These are phyloP conservation scores for Serinus canaria DNA, from an alignment of 2,113 vertebrate species.

Conservation along the genomic window DNA sequence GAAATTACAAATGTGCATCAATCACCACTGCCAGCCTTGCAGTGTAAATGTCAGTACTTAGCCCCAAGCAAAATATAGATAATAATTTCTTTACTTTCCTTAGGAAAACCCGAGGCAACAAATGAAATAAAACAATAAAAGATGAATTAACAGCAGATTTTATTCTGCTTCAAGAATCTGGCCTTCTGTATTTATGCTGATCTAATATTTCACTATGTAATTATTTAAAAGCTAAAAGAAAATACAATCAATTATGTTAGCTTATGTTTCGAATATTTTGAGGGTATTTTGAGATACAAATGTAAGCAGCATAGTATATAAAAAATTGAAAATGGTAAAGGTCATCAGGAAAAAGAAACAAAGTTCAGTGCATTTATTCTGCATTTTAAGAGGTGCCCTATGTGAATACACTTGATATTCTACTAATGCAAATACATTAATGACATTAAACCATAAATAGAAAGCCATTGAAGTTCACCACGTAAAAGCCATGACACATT, in stretches of 20 bases:
- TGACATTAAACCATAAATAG: not conserved
- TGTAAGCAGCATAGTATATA: not conserved
- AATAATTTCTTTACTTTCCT: not conserved
- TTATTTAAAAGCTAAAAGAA: conserved; percentile 4
- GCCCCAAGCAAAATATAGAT: not conserved
- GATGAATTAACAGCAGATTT: not conserved
- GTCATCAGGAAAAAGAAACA: not conserved
- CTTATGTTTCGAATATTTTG: not conserved
- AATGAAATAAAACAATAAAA: not conserved
- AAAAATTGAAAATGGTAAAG: not conserved
- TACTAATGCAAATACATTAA: not conserved
- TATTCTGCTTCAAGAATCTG: not conserved
- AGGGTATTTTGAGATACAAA: not conserved
- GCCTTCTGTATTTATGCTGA: not conserved
- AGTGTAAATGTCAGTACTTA: not conserved
- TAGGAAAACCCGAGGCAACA: not conserved
- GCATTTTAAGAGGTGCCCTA: not conserved
- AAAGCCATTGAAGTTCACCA: not conserved
- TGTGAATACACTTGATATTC: not conserved
- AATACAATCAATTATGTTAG: not conserved
- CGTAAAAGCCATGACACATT: not conserved
- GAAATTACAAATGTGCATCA: not conserved
- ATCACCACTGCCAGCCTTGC: not conserved
- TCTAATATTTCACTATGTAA: not conserved
- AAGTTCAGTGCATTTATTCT: not conserved